phyloP scores from a whole-genome alignment of 2,888 invertebrate genomes.

The Cylindroiulus punctatus region DNA sequence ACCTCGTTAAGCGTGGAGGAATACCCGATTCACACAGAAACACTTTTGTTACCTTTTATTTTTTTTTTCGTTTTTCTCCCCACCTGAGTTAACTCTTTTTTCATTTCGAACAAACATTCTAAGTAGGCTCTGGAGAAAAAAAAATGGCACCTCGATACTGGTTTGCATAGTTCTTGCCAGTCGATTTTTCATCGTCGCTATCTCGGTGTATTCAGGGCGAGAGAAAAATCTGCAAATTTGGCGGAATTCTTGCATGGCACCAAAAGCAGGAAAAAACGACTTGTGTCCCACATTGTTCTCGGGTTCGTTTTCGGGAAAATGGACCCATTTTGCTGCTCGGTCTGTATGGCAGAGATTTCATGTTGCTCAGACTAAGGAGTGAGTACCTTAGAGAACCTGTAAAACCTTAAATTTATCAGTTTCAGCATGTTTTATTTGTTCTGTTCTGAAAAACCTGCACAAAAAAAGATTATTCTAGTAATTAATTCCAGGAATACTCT shows the following conservation, averaged over 20 bases:
- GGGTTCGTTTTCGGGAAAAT: not conserved
- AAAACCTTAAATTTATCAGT: too few species aligned
- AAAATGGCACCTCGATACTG: not conserved
- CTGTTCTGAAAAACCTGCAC: too few species aligned
- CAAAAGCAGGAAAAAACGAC: not conserved
- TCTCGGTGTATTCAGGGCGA: not conserved
- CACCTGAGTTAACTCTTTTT: not conserved
- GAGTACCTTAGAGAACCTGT: too few species aligned
- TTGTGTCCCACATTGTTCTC: not conserved
- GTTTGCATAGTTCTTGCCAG: not conserved
- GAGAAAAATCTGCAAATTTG: not conserved
- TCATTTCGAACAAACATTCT: not conserved
- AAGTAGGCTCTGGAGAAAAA: not conserved
- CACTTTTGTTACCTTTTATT: not conserved
- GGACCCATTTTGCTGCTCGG: not conserved
- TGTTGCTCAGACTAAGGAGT: too few species aligned
- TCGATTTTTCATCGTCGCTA: not conserved
- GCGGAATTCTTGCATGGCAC: not conserved
- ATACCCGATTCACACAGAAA: slow-evolving; percentile 33
- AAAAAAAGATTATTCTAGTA: too few species aligned
- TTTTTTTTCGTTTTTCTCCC: not conserved
- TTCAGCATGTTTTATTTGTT: too few species aligned
- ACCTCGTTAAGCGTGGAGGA: slow-evolving; percentile 34
- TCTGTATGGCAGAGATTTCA: too few species aligned
- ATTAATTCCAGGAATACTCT: too few species aligned